Evolutionary conservation across 1,140 invertebrate species (phyloP).

Genomic region (Lucilia sericata): DNA sequence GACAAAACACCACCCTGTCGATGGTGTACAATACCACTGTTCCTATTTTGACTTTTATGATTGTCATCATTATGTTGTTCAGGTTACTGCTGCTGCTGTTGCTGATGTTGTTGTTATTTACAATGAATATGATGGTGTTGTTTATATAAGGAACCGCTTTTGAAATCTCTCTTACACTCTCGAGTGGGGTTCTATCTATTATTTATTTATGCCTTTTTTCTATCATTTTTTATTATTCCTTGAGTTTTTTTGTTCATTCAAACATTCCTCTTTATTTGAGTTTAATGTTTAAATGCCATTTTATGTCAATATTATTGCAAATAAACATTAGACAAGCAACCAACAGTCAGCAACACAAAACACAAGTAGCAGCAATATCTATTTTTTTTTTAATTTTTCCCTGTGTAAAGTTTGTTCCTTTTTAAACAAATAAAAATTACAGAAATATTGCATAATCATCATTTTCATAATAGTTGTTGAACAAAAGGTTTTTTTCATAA

Average conservation of each 20-base stretch:
- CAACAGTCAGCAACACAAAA: neutral
- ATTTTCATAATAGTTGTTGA: constrained; percentile 14
- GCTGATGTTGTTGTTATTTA: neutral
- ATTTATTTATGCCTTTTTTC: neutral
- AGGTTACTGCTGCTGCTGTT: neutral
- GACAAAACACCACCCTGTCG: too few species aligned
- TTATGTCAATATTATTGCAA: constrained; percentile 44
- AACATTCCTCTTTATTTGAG: neutral
- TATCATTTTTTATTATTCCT: neutral
- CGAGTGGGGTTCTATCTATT: neutral
- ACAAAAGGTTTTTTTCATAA: neutral
- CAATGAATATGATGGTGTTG: constrained; percentile 35
- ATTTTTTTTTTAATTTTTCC: neutral
- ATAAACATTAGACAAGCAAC: constrained; percentile 39
- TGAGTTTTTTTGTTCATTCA: neutral
- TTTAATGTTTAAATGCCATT: constrained; percentile 44
- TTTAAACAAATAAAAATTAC: neutral
- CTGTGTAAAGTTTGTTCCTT: neutral
- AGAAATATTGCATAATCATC: constrained; percentile 20
- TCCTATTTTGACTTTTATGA: neutral
- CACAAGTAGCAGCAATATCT: neutral
- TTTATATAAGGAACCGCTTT: constrained; percentile 44
- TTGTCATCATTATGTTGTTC: neutral
- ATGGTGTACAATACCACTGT: too few species aligned
- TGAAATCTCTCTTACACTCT: constrained; percentile 36